Evolutionary conservation across 2,113 vertebrate genomes (phyloP), one percentile per base, ranked within the genome.

Genomic region (Hiodon tergisus): DNA sequence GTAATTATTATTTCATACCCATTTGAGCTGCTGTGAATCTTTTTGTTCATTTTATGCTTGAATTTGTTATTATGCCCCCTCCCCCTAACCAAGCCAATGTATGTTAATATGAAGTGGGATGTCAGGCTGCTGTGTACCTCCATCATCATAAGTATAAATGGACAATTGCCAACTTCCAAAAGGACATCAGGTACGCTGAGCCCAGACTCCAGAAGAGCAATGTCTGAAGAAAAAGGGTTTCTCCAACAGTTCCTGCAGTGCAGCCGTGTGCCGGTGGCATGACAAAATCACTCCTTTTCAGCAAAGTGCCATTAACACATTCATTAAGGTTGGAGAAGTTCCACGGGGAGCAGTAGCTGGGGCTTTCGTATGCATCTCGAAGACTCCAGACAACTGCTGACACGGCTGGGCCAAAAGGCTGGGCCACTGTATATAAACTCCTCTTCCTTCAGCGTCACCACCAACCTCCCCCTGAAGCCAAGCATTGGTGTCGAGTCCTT

Each of bases 401-500:
- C 4, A 8, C 50, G 46, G 54, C 4, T 66, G 62, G 48, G 62
- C 62, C 60, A 7, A n/a, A n/a, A 61, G 46, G 54, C 4, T 66
- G 62, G 48, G 62, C 62, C 60, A 7, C 63, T 61, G 47, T 52
- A 67, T 46, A 52, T 52, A 76, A 76, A 76, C 46, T 50, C 52
- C 68, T 71, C 67, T 55, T 76, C 75, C 75, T 76, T 68, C 75
- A 76, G 75, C 52, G 54, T 17, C 51, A 13, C 8, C 66, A 54
- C 17, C 67, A 11, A 16, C 59, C 61, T 6, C 53, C 61, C 52
- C 52, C 55, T 61, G 50, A 51, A 48, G 53, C 53, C 66, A 46
- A 14, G 62, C 47, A 8, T 57, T 8, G 66, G 60, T 80, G 60
- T 78, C 75, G 83, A 84, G 88, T 83, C 76, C 86, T 80, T 78